phyloP scores from a whole-genome alignment of 2,113 vertebrate genomes.

The Archilochus colubris region DNA sequence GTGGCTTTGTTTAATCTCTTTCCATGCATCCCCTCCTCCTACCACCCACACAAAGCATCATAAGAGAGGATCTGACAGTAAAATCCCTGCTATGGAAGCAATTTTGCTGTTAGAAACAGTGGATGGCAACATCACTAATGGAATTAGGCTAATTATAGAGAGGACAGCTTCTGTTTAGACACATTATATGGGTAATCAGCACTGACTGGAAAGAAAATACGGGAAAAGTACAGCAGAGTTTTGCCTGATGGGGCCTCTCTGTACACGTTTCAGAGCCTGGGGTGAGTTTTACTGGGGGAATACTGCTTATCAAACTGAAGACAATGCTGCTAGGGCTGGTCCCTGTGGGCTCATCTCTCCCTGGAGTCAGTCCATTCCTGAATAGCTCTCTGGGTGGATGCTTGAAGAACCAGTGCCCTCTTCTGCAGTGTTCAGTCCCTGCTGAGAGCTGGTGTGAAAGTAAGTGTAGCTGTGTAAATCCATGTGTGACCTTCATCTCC shows the following conservation, averaged over 20 bases:
- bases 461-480: neutral
- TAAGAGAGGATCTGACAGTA: slow-evolving; percentile 73
- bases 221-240: slow-evolving; percentile 61
- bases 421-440: neutral
- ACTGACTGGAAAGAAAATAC: slow-evolving; percentile 73
- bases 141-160: slow-evolving; percentile 79
- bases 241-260: slow-evolving; percentile 56
- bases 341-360: neutral
- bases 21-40: slow-evolving; percentile 58
- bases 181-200: slow-evolving; percentile 76
- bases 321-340: neutral
- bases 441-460: neutral
- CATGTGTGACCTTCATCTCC: neutral
- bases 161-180: slow-evolving; percentile 78
- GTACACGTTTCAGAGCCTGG: slow-evolving; percentile 27
- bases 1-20: slow-evolving; percentile 72
- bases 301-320: slow-evolving; percentile 1
- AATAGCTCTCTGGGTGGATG: neutral
- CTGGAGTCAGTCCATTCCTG: slow-evolving; percentile 1
- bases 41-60: slow-evolving; percentile 73
- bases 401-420: neutral
- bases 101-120: slow-evolving; percentile 74
- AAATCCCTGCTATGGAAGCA: slow-evolving; percentile 73
- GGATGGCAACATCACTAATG: slow-evolving; percentile 78
- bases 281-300: slow-evolving; percentile 47